Base-by-base conservation (phyloP, 2,797 vertebrate species). In the Mallotus villosus region DNA sequence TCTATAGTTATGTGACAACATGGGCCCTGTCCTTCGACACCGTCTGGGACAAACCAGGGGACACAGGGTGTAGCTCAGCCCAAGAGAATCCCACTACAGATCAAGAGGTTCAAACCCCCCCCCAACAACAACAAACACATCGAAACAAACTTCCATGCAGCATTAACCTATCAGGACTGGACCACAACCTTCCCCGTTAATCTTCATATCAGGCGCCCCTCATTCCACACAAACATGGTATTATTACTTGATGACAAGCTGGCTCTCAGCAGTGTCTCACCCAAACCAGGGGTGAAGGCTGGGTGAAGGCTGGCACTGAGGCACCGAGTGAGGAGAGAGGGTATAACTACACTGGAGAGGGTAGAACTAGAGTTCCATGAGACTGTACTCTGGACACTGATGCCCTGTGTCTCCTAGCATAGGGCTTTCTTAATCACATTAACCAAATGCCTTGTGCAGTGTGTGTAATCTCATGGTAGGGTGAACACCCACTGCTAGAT, bases 361-460 rank as follows among this genome's bases (percentile, higher is more conserved):
- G 27, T 29, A 29, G 3, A 46, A 46, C 41, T 46, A 11, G 11
- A 46, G 41, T 78, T 77, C 63, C 77, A 55, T 68, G 80, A 67
- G 76, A 81, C 65, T 77, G 83, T 78, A 79, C 83, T 81, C 81
- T 78, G 85, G 90, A 92, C 85, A 85, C 88, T 91, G 92, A 91
- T 90, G 86, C 82, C 87, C 84, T 78, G 81, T 88, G 90, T 93
- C 91, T 90, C 86, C 86, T 86, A 92, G 90, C 90, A 92, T 91
- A 94, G 90, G 90, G 91, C 91, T 92, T 91, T 89, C 89, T 91
- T 93, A 93, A 93, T 93, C 91, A 92, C 91, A 93, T 93, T 92
- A 93, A 90, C 88, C 87, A 91, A 91, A 90, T 87, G 89, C 85
- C 85, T 89, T 92, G 86, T 89, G 87, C 85, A 86, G 85, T 82